phyloP scores from a whole-genome alignment of 2,888 invertebrate genomes.

The Margaritifera margaritifera region DNA sequence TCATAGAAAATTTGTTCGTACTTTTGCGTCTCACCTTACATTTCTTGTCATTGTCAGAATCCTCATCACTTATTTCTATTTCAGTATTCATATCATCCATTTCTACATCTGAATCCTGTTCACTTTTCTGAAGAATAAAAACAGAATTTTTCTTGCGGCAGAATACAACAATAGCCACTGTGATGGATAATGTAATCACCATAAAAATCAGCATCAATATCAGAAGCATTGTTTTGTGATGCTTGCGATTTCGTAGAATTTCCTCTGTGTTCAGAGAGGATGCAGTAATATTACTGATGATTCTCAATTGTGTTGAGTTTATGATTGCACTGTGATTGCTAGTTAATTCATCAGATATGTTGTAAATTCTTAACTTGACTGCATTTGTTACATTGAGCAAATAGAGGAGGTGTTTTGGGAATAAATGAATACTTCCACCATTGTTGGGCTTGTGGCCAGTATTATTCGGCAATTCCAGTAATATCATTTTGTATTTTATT shows the following conservation, averaged over 20 bases:
- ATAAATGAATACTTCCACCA: no score
- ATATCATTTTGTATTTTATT: no score
- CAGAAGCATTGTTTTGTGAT: conserved; percentile 24
- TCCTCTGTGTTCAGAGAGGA: conserved; percentile 10
- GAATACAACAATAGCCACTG: conserved; percentile 63
- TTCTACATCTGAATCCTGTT: conserved; percentile 60
- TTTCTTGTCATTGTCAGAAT: conserved; percentile 21
- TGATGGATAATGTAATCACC: conserved; percentile 60
- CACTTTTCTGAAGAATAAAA: conserved; percentile 63
- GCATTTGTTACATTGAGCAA: no score
- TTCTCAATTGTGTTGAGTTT: conserved; percentile 11
- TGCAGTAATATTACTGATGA: conserved; percentile 22
- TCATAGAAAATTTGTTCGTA: no score
- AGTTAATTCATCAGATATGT: not conserved
- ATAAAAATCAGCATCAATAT: conserved; percentile 58
- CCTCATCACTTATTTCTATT: conserved; percentile 44
- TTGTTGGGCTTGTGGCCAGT: no score
- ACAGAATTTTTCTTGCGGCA: conserved; percentile 69
- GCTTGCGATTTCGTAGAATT: conserved; percentile 9
- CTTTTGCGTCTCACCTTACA: no score
- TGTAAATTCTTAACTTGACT: no score
- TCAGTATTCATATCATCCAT: conserved; percentile 62
- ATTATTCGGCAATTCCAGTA: no score
- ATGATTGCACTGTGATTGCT: conserved; percentile 1
- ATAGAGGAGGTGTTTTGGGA: no score